These are phyloP conservation scores for Ceratitis capitata DNA, from an alignment of 1,140 invertebrate genomes.

Conservation along the genomic window DNA sequence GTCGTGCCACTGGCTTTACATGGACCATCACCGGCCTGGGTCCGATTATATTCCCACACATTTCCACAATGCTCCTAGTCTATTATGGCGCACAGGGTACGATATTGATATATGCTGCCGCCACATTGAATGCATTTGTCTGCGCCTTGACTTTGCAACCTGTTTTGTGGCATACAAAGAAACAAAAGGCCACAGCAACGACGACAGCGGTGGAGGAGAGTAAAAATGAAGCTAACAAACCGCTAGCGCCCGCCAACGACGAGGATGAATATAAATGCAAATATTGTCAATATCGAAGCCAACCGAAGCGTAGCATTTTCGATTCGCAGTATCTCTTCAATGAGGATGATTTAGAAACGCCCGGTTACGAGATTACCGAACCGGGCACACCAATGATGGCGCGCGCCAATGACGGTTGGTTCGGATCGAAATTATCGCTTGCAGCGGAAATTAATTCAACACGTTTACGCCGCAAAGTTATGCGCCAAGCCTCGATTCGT, in stretches of 20 bases:
- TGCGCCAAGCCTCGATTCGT: constrained; percentile 56
- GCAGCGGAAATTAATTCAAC: constrained; percentile 66
- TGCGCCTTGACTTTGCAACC: constrained; percentile 72
- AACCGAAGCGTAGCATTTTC: constrained; percentile 67
- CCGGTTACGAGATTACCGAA: constrained; percentile 73
- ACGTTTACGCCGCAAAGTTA: constrained; percentile 68
- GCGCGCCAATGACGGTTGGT: constrained; percentile 74
- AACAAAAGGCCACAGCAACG: too few species aligned
- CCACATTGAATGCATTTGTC: constrained; percentile 69
- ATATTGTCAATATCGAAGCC: constrained; percentile 54
- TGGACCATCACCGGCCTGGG: constrained; percentile 71
- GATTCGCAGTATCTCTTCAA: constrained; percentile 76
- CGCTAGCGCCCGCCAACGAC: constrained; percentile 58
- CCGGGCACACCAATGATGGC: constrained; percentile 74
- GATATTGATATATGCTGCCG: constrained; percentile 69
- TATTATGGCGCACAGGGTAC: constrained; percentile 69
- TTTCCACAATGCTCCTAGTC: constrained; percentile 68
- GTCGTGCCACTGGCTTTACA: constrained; percentile 70
- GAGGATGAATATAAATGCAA: constrained; percentile 60
- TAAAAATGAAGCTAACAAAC: constrained; percentile 51
- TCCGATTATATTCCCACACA: constrained; percentile 69
- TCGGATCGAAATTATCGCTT: constrained; percentile 66
- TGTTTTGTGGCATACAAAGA: constrained; percentile 70
- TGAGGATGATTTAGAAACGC: constrained; percentile 70
- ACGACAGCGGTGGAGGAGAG: background rate